Evolutionary conservation across 1,140 invertebrate species (phyloP).

Genomic region (Hylyphantes graminicola): DNA sequence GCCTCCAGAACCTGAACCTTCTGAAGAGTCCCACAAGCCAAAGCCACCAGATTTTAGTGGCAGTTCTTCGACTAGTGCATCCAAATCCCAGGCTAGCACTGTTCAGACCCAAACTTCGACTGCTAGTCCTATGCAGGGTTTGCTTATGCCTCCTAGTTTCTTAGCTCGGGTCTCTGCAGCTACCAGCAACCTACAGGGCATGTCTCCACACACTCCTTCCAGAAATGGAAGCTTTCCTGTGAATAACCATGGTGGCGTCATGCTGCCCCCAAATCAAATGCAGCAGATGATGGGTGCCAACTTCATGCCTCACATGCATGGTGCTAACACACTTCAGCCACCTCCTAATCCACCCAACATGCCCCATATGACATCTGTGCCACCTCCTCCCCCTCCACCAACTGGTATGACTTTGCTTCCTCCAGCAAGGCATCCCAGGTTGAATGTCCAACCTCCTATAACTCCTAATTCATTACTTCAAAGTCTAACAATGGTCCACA

Average conservation of each 20-base stretch:
- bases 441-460: constrained; percentile 25
- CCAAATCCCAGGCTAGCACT: constrained; percentile 12
- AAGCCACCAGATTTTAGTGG: background rate
- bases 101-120: constrained; percentile 42
- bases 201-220: constrained; percentile 22
- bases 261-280: constrained; percentile 60
- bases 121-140: constrained; percentile 20
- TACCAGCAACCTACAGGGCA: constrained; percentile 14
- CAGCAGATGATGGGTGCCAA: constrained; percentile 38
- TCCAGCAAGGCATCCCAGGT: constrained; percentile 37
- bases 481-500: constrained; percentile 28
- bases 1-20: constrained; percentile 62
- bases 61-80: constrained; percentile 13
- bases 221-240: constrained; percentile 32
- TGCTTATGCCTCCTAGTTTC: constrained; percentile 50
- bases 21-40: background rate
- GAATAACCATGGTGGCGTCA: background rate
- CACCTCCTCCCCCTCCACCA: constrained; percentile 46
- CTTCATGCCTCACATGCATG: constrained; percentile 49
- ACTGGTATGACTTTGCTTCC: constrained; percentile 34
- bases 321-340: constrained; percentile 21
- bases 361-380: constrained; percentile 39
- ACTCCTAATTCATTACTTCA: constrained; percentile 41
- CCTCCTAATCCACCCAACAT: constrained; percentile 34
- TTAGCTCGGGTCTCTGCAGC: constrained; percentile 15